Evolutionary conservation across 2,113 vertebrate genomes (phyloP).

Genomic region (Gopherus evgoodei): DNA sequence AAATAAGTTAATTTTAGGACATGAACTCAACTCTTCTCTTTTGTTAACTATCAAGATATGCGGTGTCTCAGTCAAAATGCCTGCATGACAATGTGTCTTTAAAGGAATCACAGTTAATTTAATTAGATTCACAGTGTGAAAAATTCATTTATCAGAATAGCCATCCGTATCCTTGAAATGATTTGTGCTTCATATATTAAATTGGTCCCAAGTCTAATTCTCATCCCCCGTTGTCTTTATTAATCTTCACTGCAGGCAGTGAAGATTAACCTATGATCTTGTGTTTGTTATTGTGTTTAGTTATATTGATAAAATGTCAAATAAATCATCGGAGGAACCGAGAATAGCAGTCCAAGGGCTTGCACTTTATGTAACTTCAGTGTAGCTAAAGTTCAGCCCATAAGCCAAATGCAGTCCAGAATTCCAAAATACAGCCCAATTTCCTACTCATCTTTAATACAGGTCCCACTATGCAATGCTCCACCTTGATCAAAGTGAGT

Average conservation of each 20-base stretch:
- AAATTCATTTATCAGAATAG: background rate
- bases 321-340: background rate
- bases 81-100: background rate
- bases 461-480: background rate
- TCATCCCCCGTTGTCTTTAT: background rate
- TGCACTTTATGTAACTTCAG: background rate
- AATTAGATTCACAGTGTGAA: background rate
- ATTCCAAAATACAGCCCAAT: background rate
- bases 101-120: background rate
- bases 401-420: background rate
- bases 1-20: background rate
- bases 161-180: background rate
- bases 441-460: background rate
- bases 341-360: background rate
- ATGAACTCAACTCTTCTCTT: background rate
- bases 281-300: background rate
- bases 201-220: background rate
- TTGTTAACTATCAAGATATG: background rate
- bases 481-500: background rate
- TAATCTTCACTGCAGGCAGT: background rate
- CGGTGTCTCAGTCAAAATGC: background rate
- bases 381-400: background rate
- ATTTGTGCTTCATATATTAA: background rate
- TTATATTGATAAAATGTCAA: background rate
- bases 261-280: background rate